A percentile compares a stretch with the other conserved stretches of the same genome.
phyloP scores from a whole-genome alignment of 92 coral and sea anemone genomes.

The Siderastrea radians region DNA sequence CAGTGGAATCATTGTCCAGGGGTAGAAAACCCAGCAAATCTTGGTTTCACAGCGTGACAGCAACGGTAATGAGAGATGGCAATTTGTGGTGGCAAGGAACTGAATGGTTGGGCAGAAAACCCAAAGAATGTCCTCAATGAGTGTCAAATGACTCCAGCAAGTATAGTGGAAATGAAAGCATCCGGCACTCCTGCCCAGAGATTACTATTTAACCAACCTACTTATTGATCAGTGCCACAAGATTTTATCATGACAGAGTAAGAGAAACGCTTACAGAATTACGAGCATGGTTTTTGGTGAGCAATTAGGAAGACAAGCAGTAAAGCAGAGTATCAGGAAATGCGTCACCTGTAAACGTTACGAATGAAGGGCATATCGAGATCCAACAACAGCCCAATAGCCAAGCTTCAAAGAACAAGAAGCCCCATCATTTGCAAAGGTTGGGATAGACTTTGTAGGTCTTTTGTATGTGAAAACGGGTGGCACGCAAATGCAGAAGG shows the following conservation, averaged over 20 bases:
- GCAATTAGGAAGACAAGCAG: conserved; percentile 29
- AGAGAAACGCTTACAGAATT: conserved; percentile 8
- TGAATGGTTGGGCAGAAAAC: no score
- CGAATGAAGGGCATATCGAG: background rate
- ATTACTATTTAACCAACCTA: background rate
- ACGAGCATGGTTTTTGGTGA: background rate
- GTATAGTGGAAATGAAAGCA: background rate
- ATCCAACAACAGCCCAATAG: background rate
- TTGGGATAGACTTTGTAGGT: conserved; percentile 1
- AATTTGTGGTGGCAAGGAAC: no score
- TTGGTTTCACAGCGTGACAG: no score
- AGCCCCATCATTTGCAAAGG: background rate
- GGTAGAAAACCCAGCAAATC: no score
- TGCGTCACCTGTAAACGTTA: background rate
- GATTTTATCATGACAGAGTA: background rate
- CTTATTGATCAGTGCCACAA: background rate
- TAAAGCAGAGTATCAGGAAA: background rate
- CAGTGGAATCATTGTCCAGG: no score
- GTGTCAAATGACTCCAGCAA: no score
- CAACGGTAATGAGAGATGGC: no score
- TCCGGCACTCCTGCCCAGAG: background rate
- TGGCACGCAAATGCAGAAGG: background rate
- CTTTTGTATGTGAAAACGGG: conserved; percentile 1
- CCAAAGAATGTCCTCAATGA: no score
- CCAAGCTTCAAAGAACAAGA: background rate